Base-by-base conservation (phyloP, 2,888 invertebrate species). In the Ferdinandea cuprea region DNA sequence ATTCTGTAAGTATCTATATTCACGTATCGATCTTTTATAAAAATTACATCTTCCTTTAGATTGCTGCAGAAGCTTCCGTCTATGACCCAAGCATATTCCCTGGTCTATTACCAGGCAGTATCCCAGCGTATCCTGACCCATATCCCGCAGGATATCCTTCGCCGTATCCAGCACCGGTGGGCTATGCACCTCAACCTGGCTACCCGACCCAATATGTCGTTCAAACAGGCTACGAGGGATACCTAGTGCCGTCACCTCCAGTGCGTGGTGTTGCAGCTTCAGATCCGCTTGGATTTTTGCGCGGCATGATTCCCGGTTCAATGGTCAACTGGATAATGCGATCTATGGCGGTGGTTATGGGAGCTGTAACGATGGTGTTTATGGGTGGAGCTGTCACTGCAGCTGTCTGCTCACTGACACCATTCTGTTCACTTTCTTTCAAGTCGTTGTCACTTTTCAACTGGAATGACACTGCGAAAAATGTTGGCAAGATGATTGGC, bases 361-460 rank as follows among this genome's bases (percentile, higher is more conserved):
- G 92, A 9, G 91, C 91, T 5, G 87, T 91, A 13, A 88, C 88
- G 2, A 87, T 93, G 4, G 86, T 93, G 3, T 69, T 93, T 4
- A 88, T 93, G 59, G 93, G 93, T 3, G 91, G 92, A 8, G 88
- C 92, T 19, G 89, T 93, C 19, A 92, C 92, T 0, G 92, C 91
- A 1, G 90, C 92, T 1, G 86, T 94, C 0, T 94, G 94, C 86
- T 91, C 92, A 4, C 87, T 93, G 3, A 93, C 94, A 0, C 92
- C 93, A 1, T 85, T 94, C 61, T 94, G 94, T 86, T 91, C 92
- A 9, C 91, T 93, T 66, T 91, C 91, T 3, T 87, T 87, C 54
- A 88, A 87, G 11, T 89, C 89, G n/a, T 85, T 89, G 0, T 87
- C 88, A 8, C 89, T 89, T 32, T 77, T 91, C 9, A 86, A 87